A percentile compares a stretch with the other conserved stretches of the same genome.
Evolutionary conservation across 2,797 vertebrate species (phyloP).

Genomic region (Pogonophryne albipinna): DNA sequence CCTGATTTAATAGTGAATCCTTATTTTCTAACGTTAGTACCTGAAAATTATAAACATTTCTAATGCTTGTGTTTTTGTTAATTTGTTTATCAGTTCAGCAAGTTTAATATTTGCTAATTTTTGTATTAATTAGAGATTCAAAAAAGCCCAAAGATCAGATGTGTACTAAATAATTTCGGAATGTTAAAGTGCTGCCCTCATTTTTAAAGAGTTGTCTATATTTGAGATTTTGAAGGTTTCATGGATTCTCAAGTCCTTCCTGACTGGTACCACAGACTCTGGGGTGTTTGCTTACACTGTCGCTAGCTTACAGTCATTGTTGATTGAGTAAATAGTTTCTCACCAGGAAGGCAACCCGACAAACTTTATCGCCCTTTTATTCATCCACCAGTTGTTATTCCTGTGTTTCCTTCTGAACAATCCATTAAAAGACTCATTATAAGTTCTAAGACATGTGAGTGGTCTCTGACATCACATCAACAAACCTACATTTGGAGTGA

Average conservation of each 20-base stretch:
- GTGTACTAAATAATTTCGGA: too few relatives aligned
- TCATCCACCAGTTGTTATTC: too few relatives aligned
- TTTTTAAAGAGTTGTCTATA: not conserved
- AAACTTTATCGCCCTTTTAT: too few relatives aligned
- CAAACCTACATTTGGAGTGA: not conserved
- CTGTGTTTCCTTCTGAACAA: too few relatives aligned
- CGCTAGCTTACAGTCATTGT: slow-evolving; percentile 61
- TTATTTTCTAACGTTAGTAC: not conserved
- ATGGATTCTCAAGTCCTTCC: slow-evolving; percentile 29
- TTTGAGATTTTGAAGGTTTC: slow-evolving; percentile 12
- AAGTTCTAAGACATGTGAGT: not conserved
- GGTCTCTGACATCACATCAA: slow-evolving; percentile 1
- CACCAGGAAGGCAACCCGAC: slow-evolving; percentile 13
- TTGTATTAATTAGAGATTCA: too few relatives aligned
- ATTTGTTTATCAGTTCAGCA: too few relatives aligned
- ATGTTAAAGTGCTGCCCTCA: too few relatives aligned
- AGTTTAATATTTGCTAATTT: not conserved
- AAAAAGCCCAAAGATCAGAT: too few relatives aligned
- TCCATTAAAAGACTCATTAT: slow-evolving; percentile 6
- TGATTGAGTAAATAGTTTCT: slow-evolving; percentile 48
- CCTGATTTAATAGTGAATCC: not conserved
- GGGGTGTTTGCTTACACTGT: slow-evolving; percentile 30
- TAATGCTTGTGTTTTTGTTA: too few relatives aligned
- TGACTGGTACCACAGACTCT: slow-evolving; percentile 39
- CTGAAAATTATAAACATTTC: too few relatives aligned